Conservation (phyloP, 1,140 invertebrate genomes). For the Drosophila pandora region DNA sequence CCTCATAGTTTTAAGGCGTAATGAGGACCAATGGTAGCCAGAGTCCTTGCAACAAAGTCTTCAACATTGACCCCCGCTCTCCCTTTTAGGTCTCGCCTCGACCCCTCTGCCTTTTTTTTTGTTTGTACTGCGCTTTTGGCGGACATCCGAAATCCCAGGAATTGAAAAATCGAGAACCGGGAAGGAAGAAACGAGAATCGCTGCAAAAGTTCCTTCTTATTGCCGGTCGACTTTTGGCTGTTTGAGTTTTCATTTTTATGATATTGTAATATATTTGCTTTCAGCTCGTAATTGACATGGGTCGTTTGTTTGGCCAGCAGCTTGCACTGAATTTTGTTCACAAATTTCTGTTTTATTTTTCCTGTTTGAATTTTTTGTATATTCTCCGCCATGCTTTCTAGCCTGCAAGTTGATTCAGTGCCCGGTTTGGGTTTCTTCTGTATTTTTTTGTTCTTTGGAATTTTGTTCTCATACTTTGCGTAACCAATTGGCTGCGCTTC, state of each 20-base stretch:
- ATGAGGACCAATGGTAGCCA: conserved; percentile 50
- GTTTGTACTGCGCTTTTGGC: conserved; percentile 51
- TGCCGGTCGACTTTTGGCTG: conserved; percentile 62
- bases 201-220: conserved; percentile 29
- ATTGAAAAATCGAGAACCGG: conserved; percentile 11
- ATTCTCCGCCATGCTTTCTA: not conserved
- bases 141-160: conserved; percentile 19
- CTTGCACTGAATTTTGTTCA: conserved; percentile 40
- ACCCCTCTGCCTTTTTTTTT: conserved; percentile 24
- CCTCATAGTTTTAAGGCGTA: conserved; percentile 24
- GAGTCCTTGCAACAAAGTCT: conserved; percentile 52
- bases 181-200: not conserved
- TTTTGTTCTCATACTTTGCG: conserved; percentile 7
- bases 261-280: conserved; percentile 82
- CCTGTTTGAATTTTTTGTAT: not conserved
- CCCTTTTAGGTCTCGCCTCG: too few species aligned
- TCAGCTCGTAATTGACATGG: conserved; percentile 81
- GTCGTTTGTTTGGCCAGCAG: conserved; percentile 70
- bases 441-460: not conserved
- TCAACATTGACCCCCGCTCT: not conserved
- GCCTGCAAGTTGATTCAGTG: conserved; percentile 33
- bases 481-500: conserved; percentile 72
- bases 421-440: conserved; percentile 8
- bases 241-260: conserved; percentile 80
- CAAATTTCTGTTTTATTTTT: conserved; percentile 7